These are phyloP conservation scores for Dinomys branickii DNA, from an alignment of 2,113 vertebrate species.

Conservation along the genomic window DNA sequence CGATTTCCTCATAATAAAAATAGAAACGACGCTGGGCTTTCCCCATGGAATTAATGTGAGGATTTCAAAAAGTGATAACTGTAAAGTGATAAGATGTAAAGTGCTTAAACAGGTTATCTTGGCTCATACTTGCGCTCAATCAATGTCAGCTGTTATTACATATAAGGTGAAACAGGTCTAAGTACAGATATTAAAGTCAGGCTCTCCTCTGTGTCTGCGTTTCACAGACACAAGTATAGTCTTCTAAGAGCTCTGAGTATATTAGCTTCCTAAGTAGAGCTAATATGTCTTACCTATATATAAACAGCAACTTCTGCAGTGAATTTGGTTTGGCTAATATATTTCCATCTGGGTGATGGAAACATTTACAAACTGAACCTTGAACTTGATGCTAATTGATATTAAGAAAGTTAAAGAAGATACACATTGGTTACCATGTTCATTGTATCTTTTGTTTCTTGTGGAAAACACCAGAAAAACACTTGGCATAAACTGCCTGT, in stretches of 20 bases:
- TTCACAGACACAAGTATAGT: not conserved
- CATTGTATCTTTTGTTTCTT: not conserved
- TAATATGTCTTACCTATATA: not conserved
- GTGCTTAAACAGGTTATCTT: not conserved
- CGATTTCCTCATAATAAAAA: not conserved
- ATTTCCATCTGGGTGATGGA: not conserved
- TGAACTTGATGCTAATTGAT: not conserved
- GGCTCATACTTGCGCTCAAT: not conserved
- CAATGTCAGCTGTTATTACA: not conserved
- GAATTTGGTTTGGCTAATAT: constrained; percentile 2
- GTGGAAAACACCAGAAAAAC: not conserved
- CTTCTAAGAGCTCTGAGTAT: not conserved
- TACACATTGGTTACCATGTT: not conserved
- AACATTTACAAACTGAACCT: constrained; percentile 4
- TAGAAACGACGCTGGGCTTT: not conserved
- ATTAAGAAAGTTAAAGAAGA: not conserved
- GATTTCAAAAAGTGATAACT: not conserved
- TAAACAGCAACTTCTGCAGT: not conserved
- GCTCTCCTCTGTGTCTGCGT: not conserved
- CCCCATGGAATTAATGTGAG: not conserved
- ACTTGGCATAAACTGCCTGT: not conserved
- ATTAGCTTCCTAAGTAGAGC: not conserved
- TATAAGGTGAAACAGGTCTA: not conserved
- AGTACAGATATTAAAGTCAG: constrained; percentile 37
- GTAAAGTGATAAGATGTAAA: not conserved